Evolutionary conservation across 35 echinoderm and acorn worm genomes (phyloP).

Genomic region (Ptychodera flava): DNA sequence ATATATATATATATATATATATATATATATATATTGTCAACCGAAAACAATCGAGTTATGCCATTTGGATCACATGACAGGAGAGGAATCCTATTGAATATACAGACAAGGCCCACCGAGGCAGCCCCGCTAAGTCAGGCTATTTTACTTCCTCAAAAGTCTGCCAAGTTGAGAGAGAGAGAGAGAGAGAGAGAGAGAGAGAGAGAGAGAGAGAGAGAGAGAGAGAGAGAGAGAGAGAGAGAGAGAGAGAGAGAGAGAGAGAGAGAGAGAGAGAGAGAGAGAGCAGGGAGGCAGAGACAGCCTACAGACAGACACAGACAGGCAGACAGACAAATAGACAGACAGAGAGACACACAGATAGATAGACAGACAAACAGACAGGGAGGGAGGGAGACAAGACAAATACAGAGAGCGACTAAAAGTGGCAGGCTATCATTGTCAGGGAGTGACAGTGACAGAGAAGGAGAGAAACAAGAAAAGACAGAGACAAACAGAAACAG

Average conservation of each 20-base stretch:
- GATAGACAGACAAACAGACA: not conserved
- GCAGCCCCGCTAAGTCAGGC: not conserved
- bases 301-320: not conserved
- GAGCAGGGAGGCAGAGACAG: not conserved
- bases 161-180: not conserved
- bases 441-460: not conserved
- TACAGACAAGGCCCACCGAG: not conserved
- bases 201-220: not conserved
- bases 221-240: not conserved
- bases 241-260: not conserved
- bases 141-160: not conserved
- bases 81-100: no score
- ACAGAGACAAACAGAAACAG: not conserved
- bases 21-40: no score
- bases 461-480: not conserved
- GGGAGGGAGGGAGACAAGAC: not conserved
- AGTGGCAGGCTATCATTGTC: no score
- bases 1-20: no score
- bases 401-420: not conserved
- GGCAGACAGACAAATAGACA: not conserved
- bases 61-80: no score
- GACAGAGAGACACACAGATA: not conserved
- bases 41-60: no score
- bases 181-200: not conserved
- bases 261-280: not conserved